Evolutionary conservation across 2,888 invertebrate genomes (phyloP).

Genomic region (Melanostoma scalare): DNA sequence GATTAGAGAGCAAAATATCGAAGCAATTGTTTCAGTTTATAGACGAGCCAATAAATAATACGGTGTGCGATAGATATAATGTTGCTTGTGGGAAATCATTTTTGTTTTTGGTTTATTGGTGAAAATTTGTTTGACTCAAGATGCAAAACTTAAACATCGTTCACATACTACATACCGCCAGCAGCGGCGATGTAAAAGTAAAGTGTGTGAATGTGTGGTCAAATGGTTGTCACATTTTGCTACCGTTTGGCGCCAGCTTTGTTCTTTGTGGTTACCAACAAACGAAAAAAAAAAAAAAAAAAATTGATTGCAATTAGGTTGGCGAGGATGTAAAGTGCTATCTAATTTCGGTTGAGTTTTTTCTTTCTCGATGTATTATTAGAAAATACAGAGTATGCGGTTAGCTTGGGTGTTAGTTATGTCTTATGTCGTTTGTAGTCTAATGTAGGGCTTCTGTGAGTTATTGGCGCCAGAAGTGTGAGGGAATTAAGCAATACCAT

Average conservation of each 20-base stretch:
- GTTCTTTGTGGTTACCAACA: slow-evolving; percentile 52
- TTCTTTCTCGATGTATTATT: slow-evolving; percentile 7
- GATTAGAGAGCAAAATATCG: slow-evolving; percentile 56
- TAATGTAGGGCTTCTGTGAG: slow-evolving; percentile 13
- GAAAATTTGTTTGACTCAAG: slow-evolving; percentile 4
- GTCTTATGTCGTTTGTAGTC: background rate
- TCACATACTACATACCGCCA: background rate
- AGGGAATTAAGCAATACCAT: slow-evolving; percentile 3
- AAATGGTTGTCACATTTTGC: slow-evolving; percentile 37
- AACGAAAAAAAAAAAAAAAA: slow-evolving; percentile 20
- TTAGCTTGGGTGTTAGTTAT: slow-evolving; percentile 41
- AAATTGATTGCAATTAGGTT: slow-evolving; percentile 58
- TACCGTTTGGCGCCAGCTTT: slow-evolving; percentile 61
- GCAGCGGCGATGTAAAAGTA: background rate
- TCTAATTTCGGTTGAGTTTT: slow-evolving; percentile 49
- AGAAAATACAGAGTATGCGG: slow-evolving; percentile 37
- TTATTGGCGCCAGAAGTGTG: slow-evolving; percentile 19
- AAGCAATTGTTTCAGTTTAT: slow-evolving; percentile 70
- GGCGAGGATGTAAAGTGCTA: slow-evolving; percentile 46
- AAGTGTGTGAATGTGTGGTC: slow-evolving; percentile 36
- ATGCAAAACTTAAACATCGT: slow-evolving; percentile 9
- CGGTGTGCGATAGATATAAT: background rate
- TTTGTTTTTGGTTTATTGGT: slow-evolving; percentile 25
- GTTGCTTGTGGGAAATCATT: slow-evolving; percentile 49
- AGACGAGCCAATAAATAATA: slow-evolving; percentile 46